phyloP scores from a whole-genome alignment of 1,140 invertebrate genomes.

The Limonius californicus region DNA sequence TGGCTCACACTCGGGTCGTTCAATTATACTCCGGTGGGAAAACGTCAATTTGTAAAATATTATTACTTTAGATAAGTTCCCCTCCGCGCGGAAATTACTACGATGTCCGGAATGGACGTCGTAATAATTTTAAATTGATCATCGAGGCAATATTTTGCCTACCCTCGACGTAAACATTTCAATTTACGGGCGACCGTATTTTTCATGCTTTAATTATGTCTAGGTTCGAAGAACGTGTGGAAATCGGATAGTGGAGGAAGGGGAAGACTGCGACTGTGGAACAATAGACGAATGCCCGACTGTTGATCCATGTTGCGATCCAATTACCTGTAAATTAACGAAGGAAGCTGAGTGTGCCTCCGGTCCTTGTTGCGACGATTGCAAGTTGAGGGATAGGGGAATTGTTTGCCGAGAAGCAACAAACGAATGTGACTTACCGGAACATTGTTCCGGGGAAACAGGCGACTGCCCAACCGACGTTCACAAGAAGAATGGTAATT shows the following conservation, averaged over 20 bases:
- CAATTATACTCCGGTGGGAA: no score
- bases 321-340: slow-evolving; percentile 88
- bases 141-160: no score
- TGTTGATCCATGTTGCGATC: slow-evolving; percentile 91
- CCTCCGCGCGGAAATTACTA: no score
- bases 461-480: slow-evolving; percentile 86
- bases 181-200: no score
- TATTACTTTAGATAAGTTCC: no score
- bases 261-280: slow-evolving; percentile 92
- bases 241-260: slow-evolving; percentile 89
- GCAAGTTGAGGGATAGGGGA: slow-evolving; percentile 65
- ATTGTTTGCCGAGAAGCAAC: slow-evolving; percentile 75
- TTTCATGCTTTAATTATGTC: no score
- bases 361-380: slow-evolving; percentile 85
- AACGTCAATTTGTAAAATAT: no score
- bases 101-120: no score
- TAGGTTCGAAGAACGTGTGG: slow-evolving; percentile 78
- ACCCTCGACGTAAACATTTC: no score
- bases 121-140: no score
- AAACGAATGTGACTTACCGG: slow-evolving; percentile 93
- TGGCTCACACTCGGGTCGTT: no score
- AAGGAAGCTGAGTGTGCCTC: slow-evolving; percentile 88
- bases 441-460: slow-evolving; percentile 80
- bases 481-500: slow-evolving; percentile 85
- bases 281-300: slow-evolving; percentile 79